Conservation (phyloP, 2,888 invertebrate species). For the Zaprionus bogoriensis region DNA sequence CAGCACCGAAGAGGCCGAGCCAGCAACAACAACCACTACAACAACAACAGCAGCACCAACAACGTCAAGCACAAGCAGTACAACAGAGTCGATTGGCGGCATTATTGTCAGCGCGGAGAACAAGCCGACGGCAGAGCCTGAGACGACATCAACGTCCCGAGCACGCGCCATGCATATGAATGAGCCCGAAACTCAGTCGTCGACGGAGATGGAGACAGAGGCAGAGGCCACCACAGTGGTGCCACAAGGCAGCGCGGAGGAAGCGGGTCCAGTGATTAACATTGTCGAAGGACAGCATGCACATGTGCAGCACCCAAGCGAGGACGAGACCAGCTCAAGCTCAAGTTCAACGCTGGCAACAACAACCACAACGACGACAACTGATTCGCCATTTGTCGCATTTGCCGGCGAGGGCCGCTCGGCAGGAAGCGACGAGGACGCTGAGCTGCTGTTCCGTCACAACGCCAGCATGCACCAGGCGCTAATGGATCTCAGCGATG, state of each 20-base stretch:
- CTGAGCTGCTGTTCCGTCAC: slow-evolving; percentile 50
- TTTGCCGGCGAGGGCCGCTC: slow-evolving; percentile 77
- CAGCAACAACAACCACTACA: slow-evolving; percentile 35
- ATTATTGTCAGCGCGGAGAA: slow-evolving; percentile 72
- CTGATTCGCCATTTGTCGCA: slow-evolving; percentile 52
- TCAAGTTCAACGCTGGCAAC: slow-evolving; percentile 28
- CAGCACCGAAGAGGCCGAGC: slow-evolving; percentile 70
- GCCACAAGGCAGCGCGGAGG: slow-evolving; percentile 9
- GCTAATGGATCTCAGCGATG: slow-evolving; percentile 88
- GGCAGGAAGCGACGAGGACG: slow-evolving; percentile 59
- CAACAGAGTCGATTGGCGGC: slow-evolving; percentile 44
- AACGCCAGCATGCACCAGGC: slow-evolving; percentile 61
- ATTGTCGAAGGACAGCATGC: slow-evolving; percentile 76
- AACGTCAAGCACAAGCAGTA: slow-evolving; percentile 17
- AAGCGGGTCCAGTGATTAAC: slow-evolving; percentile 63
- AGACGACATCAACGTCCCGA: slow-evolving; percentile 59
- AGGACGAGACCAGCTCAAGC: slow-evolving; percentile 33
- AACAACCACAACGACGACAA: slow-evolving; percentile 29
- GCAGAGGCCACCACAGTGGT: slow-evolving; percentile 24
- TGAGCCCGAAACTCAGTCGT: slow-evolving; percentile 46
- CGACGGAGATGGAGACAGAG: slow-evolving; percentile 23
- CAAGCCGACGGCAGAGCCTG: slow-evolving; percentile 69
- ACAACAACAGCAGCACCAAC: slow-evolving; percentile 24
- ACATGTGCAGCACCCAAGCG: slow-evolving; percentile 31
- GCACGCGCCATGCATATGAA: slow-evolving; percentile 80